Evolutionary conservation across 2,797 vertebrate genomes (phyloP), one percentile per base, ranked within the genome.

Genomic region (Neopelma chrysocephalum): DNA sequence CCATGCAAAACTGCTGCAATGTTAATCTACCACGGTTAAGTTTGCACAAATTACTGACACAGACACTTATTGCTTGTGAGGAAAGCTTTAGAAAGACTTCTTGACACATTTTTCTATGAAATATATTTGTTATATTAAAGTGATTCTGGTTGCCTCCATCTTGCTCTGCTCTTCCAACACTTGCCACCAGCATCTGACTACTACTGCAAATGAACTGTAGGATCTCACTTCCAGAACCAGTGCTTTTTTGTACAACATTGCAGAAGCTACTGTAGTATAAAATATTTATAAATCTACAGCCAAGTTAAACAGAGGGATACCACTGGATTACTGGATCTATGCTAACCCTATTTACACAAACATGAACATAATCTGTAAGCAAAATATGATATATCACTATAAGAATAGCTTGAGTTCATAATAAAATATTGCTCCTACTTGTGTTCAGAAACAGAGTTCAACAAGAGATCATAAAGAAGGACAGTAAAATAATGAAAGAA

Each of bases 321-420:
- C 10, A 1, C 48, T 75, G 85, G 76, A 94, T 94, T 94, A 94
- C 56, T 89, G 78, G 66, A 87, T 89, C 92, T 83, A 9, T 73
- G 71, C 71, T 96, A 93, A 95, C 90, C 85, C 70, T 82, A 77
- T 85, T 94, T 93, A 94, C 45, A 25, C 57, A 89, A 89, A 88
- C 54, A 90, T 19, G 48, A 78, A 38, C 45, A 53, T 91, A 86
- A 94, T 83, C 60, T 71, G 29, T n/a, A 95, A 65, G 82, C 76
- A 91, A 64, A 38, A 20, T 27, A 77, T 43, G 82, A 94, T 54
- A 58, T 18, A 50, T n/a, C 65, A 64, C 10, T 16, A 68, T 45
- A 16, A 54, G 42, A 94, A 75, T 5, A 85, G 50, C 23, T 89
- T 25, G 40, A 40, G 42, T 56, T 79, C 43, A 12, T 56, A 57